Conservation (phyloP, 2,888 invertebrate species). For the Cryptocheilus praepositus region DNA sequence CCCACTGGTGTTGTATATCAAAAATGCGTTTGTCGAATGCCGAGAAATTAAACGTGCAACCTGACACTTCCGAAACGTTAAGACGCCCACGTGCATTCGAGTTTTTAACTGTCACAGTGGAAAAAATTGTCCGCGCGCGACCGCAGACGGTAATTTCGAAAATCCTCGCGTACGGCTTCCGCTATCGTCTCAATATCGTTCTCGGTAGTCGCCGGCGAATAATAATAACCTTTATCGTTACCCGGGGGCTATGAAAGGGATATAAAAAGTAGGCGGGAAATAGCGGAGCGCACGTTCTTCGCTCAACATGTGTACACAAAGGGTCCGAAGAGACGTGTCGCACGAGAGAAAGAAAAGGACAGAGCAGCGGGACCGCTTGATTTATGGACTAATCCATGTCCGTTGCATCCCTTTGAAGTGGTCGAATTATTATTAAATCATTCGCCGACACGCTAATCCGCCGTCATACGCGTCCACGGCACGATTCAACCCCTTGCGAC, state of each 20-base stretch:
- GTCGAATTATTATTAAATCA: slow-evolving; percentile 39
- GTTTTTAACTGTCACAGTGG: no score
- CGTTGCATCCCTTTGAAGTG: slow-evolving; percentile 23
- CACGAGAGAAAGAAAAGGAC: neutral
- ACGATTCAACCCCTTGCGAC: neutral
- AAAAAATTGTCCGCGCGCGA: no score
- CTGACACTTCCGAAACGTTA: no score
- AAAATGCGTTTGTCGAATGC: no score
- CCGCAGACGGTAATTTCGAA: neutral
- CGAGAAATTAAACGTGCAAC: no score
- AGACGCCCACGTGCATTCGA: no score
- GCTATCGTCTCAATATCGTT: no score
- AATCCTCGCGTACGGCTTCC: slow-evolving; percentile 1
- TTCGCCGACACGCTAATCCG: slow-evolving; percentile 25
- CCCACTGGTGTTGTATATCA: no score
- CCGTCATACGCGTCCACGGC: neutral
- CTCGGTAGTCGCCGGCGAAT: neutral
- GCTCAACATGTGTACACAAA: slow-evolving; percentile 9
- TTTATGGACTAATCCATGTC: slow-evolving; percentile 28
- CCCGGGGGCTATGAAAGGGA: slow-evolving; percentile 23
- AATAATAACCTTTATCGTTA: slow-evolving; percentile 24
- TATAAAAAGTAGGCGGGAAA: slow-evolving; percentile 13
- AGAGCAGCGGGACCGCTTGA: slow-evolving; percentile 8
- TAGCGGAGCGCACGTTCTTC: neutral
- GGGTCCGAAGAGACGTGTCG: neutral